Percentiles rank a stretch among this genome's conserved stretches.
phyloP scores from a whole-genome alignment of 2,113 vertebrate genomes.

The Rhinichthys klamathensis region DNA sequence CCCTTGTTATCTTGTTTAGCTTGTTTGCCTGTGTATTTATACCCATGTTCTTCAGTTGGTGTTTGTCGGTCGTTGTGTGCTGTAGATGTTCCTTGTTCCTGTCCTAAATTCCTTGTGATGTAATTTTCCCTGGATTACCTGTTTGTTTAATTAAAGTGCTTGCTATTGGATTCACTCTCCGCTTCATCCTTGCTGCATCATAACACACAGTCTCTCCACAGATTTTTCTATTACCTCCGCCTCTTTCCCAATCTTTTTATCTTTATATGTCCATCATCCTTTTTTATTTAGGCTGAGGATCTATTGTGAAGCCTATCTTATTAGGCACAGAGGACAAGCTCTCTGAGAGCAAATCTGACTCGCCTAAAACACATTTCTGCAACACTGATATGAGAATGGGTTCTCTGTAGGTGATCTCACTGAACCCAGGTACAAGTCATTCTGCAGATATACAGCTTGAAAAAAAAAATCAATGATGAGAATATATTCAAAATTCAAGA shows the following conservation, averaged over 20 bases:
- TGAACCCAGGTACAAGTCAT: slow-evolving; percentile 36
- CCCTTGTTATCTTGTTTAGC: too few relatives aligned
- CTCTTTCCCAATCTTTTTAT: background rate
- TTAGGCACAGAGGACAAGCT: slow-evolving; percentile 26
- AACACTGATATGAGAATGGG: slow-evolving; percentile 35
- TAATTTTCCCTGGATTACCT: too few relatives aligned
- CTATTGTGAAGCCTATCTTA: slow-evolving; percentile 19
- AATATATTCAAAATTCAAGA: background rate
- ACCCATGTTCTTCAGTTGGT: too few relatives aligned
- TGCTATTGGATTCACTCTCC: too few relatives aligned
- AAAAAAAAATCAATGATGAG: slow-evolving; percentile 10
- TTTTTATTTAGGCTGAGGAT: slow-evolving; percentile 29
- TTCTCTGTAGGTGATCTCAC: slow-evolving; percentile 28
- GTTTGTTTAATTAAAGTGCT: too few relatives aligned
- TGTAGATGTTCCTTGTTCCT: too few relatives aligned
- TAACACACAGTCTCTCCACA: background rate
- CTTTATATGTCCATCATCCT: background rate
- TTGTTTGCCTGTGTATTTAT: too few relatives aligned
- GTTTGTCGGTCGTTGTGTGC: too few relatives aligned
- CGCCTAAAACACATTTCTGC: slow-evolving; percentile 43
- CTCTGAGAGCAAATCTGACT: slow-evolving; percentile 13
- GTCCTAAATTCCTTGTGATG: too few relatives aligned
- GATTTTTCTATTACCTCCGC: background rate
- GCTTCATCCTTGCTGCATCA: too few relatives aligned
- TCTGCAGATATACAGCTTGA: slow-evolving; percentile 24